phyloP scores from a whole-genome alignment of 2,888 invertebrate species.

The Barypeithes pellucidus region DNA sequence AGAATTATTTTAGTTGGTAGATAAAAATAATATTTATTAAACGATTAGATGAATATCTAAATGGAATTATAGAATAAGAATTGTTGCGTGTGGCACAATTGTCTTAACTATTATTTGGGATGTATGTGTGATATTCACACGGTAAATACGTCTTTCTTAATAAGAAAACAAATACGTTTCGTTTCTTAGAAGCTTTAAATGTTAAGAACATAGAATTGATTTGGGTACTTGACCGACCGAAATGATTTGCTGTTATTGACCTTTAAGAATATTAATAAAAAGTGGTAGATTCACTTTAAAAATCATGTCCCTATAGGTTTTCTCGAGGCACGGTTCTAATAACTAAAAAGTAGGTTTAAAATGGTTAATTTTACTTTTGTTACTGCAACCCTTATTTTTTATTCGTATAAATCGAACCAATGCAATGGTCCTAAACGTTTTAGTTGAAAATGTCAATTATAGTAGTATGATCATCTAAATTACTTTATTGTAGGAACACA shows the following conservation, averaged over 20 bases:
- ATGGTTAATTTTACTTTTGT: not conserved
- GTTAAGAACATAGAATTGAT: constrained; percentile 34
- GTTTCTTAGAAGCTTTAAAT: constrained; percentile 41
- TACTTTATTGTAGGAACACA: too few relatives aligned
- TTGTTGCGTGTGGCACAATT: constrained; percentile 69
- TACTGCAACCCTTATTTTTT: not conserved
- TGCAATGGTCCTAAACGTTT: not conserved
- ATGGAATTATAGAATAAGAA: constrained; percentile 61
- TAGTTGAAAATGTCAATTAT: constrained; percentile 10
- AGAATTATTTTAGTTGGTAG: constrained; percentile 64
- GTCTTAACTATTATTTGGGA: constrained; percentile 48
- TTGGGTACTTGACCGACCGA: constrained; percentile 24
- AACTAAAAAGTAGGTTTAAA: constrained; percentile 22
- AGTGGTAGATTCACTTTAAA: constrained; percentile 20
- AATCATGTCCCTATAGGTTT: constrained; percentile 22
- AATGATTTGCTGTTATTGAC: constrained; percentile 29
- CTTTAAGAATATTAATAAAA: not conserved
- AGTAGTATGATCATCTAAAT: not conserved
- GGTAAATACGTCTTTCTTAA: constrained; percentile 43
- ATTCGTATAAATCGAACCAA: constrained; percentile 10
- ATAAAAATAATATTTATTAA: constrained; percentile 65
- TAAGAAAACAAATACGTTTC: constrained; percentile 22
- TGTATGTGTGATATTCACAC: constrained; percentile 58
- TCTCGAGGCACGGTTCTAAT: constrained; percentile 29
- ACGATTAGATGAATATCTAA: constrained; percentile 62